phyloP scores from a whole-genome alignment of 2,888 invertebrate genomes.

The Mermis nigrescens region DNA sequence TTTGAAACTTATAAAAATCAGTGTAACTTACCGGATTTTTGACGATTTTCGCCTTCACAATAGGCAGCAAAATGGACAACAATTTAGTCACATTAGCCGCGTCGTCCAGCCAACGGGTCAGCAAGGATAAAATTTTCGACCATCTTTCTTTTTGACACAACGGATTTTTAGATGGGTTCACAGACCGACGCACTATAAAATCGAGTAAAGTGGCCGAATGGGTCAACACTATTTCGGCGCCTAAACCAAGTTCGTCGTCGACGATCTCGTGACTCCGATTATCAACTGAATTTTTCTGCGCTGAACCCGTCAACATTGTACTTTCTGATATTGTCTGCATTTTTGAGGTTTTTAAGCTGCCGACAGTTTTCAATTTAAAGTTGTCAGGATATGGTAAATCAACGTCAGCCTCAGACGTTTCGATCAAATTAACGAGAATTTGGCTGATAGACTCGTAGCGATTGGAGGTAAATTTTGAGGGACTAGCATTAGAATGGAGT shows the following conservation, averaged over 20 bases:
- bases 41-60: not conserved
- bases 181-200: too few relatives aligned
- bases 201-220: not conserved
- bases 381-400: too few relatives aligned
- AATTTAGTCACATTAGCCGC: not conserved
- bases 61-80: not conserved
- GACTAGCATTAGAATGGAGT: too few relatives aligned
- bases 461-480: too few relatives aligned
- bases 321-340: too few relatives aligned
- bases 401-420: not conserved
- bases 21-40: not conserved
- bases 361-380: too few relatives aligned
- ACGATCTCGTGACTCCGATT: not conserved
- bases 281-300: too few relatives aligned
- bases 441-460: not conserved
- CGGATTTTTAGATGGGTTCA: too few relatives aligned
- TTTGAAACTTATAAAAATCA: too few relatives aligned
- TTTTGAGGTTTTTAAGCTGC: too few relatives aligned
- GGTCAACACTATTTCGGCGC: not conserved
- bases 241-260: not conserved
- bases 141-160: not conserved
- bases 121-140: not conserved
- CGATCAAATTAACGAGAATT: not conserved
- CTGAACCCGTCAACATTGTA: too few relatives aligned
- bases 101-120: not conserved